Evolutionary conservation across 2,888 invertebrate species (phyloP), one percentile per base, ranked within the genome.

Genomic region (Habrosyne pyritoides): DNA sequence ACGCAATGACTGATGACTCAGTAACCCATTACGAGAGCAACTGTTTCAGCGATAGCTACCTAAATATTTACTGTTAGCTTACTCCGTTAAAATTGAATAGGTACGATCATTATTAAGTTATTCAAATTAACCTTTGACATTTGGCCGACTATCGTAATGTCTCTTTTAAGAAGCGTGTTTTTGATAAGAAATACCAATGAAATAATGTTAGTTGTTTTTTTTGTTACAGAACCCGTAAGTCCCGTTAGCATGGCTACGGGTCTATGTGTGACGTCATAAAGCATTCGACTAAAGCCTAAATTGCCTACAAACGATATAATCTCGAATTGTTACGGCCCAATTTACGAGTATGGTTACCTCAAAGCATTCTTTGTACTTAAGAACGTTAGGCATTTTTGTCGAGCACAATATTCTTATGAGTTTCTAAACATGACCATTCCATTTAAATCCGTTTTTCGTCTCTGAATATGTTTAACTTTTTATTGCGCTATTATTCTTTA

Each of bases 391-490:
- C 81, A 89, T 91, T 87, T 84, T 85, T 77, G 77, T 81, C 75
- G 76, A 73, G 72, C 78, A 79, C 83, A 81, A 83, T 87, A 84
- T 85, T 86, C 83, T 83, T 84, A 83, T 82, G 76, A 82, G 82
- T 86, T 84, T 81, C 83, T 79, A 87, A 89, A 90, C 87, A 89
- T 83, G 83, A 83, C 77, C 86, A 87, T 88, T 86, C 83, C 86
- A 83, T 86, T 87, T 82, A 79, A 84, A 83, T 75, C 79, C 79
- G 68, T 72, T 67, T 71, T 76, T 76, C 71, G 73, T 72, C 69
- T 75, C 62, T 77, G 77, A 79, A 83, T 84, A 84, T 81, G 78
- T 83, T 86, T 75, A 80, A 83, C 71, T 73, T 84, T 87, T 86
- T 86, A 86, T 85, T 77, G 60, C 73, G 69, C 81, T 78, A 81